A percentile compares a stretch with the other conserved stretches of the same genome.
phyloP scores from a whole-genome alignment of 1,140 invertebrate genomes.

The Drosophila mayri region DNA sequence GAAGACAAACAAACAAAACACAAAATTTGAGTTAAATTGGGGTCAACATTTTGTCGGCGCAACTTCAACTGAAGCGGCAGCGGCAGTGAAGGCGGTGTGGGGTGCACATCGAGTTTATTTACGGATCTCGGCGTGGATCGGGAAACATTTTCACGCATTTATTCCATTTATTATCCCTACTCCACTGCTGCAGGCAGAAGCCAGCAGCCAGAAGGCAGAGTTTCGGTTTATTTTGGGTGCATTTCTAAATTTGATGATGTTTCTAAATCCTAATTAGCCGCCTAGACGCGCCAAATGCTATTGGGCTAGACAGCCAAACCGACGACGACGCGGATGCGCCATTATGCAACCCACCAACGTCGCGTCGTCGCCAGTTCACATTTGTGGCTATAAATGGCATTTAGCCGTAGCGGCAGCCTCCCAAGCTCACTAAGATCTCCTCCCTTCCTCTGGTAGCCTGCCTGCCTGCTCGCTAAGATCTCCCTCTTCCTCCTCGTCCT shows the following conservation, averaged over 20 bases:
- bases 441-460: background rate
- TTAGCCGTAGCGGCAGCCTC: conserved; percentile 41
- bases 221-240: conserved; percentile 68
- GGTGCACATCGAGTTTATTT: conserved; percentile 55
- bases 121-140: conserved; percentile 49
- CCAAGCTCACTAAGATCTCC: conserved; percentile 7
- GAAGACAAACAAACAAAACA: conserved; percentile 44
- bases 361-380: conserved; percentile 69
- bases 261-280: conserved; percentile 82
- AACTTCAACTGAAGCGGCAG: conserved; percentile 69
- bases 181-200: conserved; percentile 31
- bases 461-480: background rate
- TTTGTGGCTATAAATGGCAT: conserved; percentile 79
- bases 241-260: conserved; percentile 80
- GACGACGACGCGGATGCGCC: conserved; percentile 49
- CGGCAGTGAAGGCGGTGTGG: conserved; percentile 15
- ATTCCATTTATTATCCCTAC: conserved; percentile 78
- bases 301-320: conserved; percentile 60
- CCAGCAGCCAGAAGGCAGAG: conserved; percentile 19
- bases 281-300: conserved; percentile 73
- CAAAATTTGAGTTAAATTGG: conserved; percentile 60
- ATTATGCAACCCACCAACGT: conserved; percentile 72
- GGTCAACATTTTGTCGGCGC: conserved; percentile 71
- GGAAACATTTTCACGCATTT: conserved; percentile 77
- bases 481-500: background rate